Conservation (phyloP, 2,797 vertebrate genomes). For the Xenentodon cancila region DNA sequence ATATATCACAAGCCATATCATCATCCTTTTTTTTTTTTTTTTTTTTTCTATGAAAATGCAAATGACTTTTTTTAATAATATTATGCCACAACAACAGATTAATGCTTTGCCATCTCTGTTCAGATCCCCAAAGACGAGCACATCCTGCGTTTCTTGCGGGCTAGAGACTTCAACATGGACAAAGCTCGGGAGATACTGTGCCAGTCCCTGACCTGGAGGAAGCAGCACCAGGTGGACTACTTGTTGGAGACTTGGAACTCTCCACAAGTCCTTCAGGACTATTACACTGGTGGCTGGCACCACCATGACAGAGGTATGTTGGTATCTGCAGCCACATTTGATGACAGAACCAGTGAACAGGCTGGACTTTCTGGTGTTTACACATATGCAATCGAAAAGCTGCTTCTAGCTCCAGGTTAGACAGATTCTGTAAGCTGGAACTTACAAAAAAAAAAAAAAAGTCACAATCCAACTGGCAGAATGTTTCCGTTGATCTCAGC, state of each 20-base stretch:
- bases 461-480: too few relatives aligned
- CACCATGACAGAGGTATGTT: conserved; percentile 87
- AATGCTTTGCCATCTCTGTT: background rate
- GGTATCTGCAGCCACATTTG: background rate
- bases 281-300: conserved; percentile 97
- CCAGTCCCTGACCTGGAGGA: conserved; percentile 95
- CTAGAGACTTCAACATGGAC: conserved; percentile 95
- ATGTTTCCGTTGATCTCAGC: too few relatives aligned
- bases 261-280: conserved; percentile 94
- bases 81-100: too few relatives aligned
- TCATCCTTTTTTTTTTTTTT: too few relatives aligned
- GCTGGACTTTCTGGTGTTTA: background rate
- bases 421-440: too few relatives aligned
- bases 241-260: conserved; percentile 94
- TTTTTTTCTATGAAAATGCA: too few relatives aligned
- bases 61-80: too few relatives aligned
- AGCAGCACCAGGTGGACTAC: conserved; percentile 97
- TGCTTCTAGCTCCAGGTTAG: too few relatives aligned
- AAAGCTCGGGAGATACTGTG: conserved; percentile 93
- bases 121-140: conserved; percentile 98
- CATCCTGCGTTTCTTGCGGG: conserved; percentile 93
- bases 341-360: background rate
- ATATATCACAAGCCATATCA: too few relatives aligned
- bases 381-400: too few relatives aligned
- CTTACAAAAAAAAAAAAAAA: too few relatives aligned